Base-by-base conservation (phyloP, 2,113 vertebrate species). In the Amphiprion percula region DNA sequence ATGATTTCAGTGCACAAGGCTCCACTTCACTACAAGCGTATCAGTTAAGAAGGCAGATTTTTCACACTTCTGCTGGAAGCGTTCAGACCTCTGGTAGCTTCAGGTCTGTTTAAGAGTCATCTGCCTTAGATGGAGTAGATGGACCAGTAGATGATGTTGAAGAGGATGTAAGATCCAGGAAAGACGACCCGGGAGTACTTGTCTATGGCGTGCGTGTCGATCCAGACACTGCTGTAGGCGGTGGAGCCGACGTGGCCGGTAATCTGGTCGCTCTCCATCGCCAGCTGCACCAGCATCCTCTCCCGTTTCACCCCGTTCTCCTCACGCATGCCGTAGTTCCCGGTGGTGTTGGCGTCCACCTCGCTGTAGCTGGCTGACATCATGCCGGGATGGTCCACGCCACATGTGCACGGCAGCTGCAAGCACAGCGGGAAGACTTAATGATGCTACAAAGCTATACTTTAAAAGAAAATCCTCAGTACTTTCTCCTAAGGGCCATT, bases 111-210 rank as follows among this genome's bases (percentile, higher is more conserved):
- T 47, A 23, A 52, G 37, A 55, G 12, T n/a, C 33, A 9, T 68
- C n/a, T 54, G 37, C 44, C 30, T 89, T 96, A 98, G 53, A 44
- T 14, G 19, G 93, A 96, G 91, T 98, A 98, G 91, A 97, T 97
- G 4, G 96, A 96, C 97, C 97, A 99, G 90, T 98, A 99, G 94
- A 98, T 97, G 87, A 98, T 88, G 64, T 98, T 99, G 90, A 99
- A 99, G 47, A 98, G 90, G 49, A 96, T 95, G 68, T 98, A 99
- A 0, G 97, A 94, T 0, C 95, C 96, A 10, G 97, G 97, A 41
- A 99, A 98, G 89, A 97, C 91, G 56, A 97, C 93, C 78, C 97
- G 92, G 44, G 97, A 97, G 92, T 98, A 99, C 79, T 97, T 97
- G 90, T 99, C 97, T 41, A 99, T 98, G 74, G 95, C 94, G 0